Evolutionary conservation across 2,113 vertebrate species (phyloP).

Genomic region (Sciurus niger): DNA sequence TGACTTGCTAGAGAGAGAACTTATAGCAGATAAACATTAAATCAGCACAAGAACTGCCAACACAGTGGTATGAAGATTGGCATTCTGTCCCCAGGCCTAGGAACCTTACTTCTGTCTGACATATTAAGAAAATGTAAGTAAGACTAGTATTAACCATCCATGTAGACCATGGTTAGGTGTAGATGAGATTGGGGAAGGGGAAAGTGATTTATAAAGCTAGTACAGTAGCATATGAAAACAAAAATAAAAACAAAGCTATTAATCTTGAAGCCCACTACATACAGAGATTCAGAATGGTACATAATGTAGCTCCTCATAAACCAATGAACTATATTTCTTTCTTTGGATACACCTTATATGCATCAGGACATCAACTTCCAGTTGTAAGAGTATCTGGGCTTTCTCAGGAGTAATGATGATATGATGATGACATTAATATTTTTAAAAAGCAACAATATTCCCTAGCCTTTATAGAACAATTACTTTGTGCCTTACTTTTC

Average conservation of each 20-base stretch:
- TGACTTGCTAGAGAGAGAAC: conserved; percentile 23
- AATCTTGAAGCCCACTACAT: neutral
- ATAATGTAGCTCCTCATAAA: neutral
- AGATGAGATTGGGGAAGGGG: neutral
- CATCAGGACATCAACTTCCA: neutral
- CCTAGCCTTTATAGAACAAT: neutral
- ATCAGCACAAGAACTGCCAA: neutral
- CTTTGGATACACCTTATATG: neutral
- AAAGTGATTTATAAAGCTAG: conserved; percentile 9
- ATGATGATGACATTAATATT: neutral
- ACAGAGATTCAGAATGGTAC: neutral
- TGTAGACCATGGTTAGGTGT: neutral
- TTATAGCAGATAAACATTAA: conserved; percentile 33
- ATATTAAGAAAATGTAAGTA: conserved; percentile 54
- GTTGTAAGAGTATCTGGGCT: neutral
- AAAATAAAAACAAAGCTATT: conserved; percentile 50
- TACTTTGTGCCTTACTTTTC: conserved; percentile 34
- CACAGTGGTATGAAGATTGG: neutral
- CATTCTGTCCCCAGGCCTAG: neutral
- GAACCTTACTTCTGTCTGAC: neutral
- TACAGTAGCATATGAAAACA: neutral
- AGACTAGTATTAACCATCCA: neutral
- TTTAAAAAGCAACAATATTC: conserved; percentile 38
- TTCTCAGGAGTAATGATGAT: neutral
- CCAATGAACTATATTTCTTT: neutral